Base-by-base conservation (phyloP, 2,797 vertebrate genomes). In the Mormyrus hasselquistii region DNA sequence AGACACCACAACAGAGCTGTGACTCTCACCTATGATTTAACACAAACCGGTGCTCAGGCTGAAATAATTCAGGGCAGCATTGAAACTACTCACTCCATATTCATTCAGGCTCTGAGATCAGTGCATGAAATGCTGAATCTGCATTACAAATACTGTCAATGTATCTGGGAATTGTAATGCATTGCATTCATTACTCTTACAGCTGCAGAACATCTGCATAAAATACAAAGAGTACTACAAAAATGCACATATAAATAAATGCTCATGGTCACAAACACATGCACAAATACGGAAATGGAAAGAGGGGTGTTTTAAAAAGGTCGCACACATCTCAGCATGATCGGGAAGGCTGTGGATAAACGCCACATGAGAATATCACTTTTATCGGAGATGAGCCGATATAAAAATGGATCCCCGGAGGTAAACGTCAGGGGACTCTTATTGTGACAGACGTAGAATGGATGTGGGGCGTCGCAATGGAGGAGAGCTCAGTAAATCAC, bases 381-480 rank as follows among this genome's bases (percentile, higher is more conserved):
- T 90, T 90, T 88, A 90, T 41, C 85, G 44, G 65, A 84, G 73
- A 86, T 65, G 90, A 73, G 49, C 65, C 25, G 41, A 38, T 79
- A 89, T 53, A 59, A 89, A 69, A 89, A 90, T 88, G 90, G 55
- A 90, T 89, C 82, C 52, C 87, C 76, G 88, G 88, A 73, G 88
- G 86, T 88, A 88, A 88, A 88, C 89, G 65, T 88, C 87, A 59
- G 87, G 44, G 84, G 87, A 91, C 87, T 90, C 88, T 87, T 90
- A 88, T 90, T 34, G 85, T 89, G 69, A 82, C 59, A 84, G 89
- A 55, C 44, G 22, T 1, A 86, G 59, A 90, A 83, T 88, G 55
- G 59, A 84, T 65, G 29, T 47, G 82, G 6, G n/a, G 79, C 47
- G 34, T 41, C 14, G 59, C 19, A 25, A 34, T 16, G 53, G 25